Evolutionary conservation across 2,797 vertebrate species (phyloP).

Genomic region (Spinibarbus caldwelli): DNA sequence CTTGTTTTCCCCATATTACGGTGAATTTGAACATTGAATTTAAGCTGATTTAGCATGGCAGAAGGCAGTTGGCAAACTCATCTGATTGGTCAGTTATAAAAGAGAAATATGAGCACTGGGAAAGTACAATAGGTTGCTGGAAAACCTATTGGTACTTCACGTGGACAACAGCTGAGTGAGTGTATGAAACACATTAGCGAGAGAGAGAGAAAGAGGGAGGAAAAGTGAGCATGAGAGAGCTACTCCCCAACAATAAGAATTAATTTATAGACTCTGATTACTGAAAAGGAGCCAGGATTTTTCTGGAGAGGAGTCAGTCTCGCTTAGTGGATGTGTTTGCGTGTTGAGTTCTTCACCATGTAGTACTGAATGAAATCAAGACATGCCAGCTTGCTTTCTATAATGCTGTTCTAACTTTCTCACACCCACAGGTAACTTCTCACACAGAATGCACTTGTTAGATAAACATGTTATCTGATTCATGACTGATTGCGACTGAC

Average conservation of each 20-base stretch:
- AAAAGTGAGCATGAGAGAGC: slow-evolving; percentile 23
- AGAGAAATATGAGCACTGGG: slow-evolving; percentile 10
- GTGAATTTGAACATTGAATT: not conserved
- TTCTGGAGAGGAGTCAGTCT: slow-evolving; percentile 58
- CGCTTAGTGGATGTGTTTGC: slow-evolving; percentile 29
- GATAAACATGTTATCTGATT: slow-evolving; percentile 21
- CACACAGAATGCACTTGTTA: not conserved
- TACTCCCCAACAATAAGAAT: slow-evolving; percentile 53
- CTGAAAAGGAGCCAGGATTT: slow-evolving; percentile 57
- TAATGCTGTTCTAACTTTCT: not conserved
- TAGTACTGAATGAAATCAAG: slow-evolving; percentile 3
- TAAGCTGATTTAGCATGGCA: not conserved
- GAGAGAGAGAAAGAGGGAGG: not conserved
- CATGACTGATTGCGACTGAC: not conserved
- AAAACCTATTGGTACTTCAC: not conserved
- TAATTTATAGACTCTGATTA: slow-evolving; percentile 57
- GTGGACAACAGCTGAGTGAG: slow-evolving; percentile 37
- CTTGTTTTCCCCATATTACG: not conserved
- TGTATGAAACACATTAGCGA: slow-evolving; percentile 22
- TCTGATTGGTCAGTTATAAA: not conserved
- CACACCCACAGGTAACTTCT: not conserved
- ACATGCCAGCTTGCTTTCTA: not conserved
- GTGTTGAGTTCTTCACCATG: slow-evolving; percentile 9
- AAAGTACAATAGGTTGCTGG: slow-evolving; percentile 9
- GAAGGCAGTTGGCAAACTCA: not conserved